Base-by-base conservation (phyloP, 2,113 vertebrate species). In the Baryphthengus martii region DNA sequence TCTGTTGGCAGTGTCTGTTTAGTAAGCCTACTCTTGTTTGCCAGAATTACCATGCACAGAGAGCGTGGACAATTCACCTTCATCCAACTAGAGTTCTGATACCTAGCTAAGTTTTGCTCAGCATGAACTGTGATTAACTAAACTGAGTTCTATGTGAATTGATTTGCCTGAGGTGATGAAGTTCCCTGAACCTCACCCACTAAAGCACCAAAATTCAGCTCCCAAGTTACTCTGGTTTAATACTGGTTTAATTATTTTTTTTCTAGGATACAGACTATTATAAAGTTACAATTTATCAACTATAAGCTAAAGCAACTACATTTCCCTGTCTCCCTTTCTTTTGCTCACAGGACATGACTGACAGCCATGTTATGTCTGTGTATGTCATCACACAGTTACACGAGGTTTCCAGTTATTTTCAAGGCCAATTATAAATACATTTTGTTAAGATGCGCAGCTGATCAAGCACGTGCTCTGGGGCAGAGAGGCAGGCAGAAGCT, bases 231-330 rank as follows among this genome's bases (percentile, higher is more conserved):
- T 24, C 9, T 53, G 17, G 8, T 26, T 61, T 40, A 68, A 56
- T 45, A 42, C 17, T 35, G 59, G 5, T 42, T 37, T 62, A n/a
- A n/a, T n/a, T n/a, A 31, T 1, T 31, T 47, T 59, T 45, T 82
- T 53, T 5, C 14, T 13, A 33, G 59, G 4, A 1, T 53, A 2
- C 2, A 35, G 5, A 21, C 15, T 21, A 40, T 3, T 67, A 13
- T 14, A 40, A 58, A 39, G 8, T 71, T 50, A 16, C 1, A n/a
- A 56, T 59, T 59, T 63, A 35, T 49, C 17, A 75, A 5, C 11
- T 77, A 3, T 35, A 47, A 58, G 28, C 28, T 3, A 84, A 78
- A 74, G 6, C 6, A 55, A 9, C 14, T n/a, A 39, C 4, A 28
- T 45, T 67, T 52, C 10, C 74, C 24, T 17, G 26, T 40, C 63